Base-by-base conservation (phyloP, 2,113 vertebrate genomes). In the Paralichthys olivaceus region DNA sequence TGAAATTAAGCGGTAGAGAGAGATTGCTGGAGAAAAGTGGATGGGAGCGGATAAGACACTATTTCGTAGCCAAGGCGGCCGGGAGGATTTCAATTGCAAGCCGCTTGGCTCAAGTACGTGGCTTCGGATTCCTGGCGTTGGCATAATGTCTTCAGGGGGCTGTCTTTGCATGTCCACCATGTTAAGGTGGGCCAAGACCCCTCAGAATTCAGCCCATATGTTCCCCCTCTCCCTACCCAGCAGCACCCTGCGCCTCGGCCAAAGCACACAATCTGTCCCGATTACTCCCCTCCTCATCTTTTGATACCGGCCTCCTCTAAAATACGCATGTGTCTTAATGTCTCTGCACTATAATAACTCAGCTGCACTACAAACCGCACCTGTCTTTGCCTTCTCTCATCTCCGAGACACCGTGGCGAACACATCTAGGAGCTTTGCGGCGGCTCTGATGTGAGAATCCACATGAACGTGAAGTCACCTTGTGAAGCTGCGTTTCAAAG, bases 261-360 rank as follows among this genome's bases (percentile, higher is more conserved):
- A 94, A 93, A 83, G 81, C 83, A 88, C 72, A 91, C 93, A 94
- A 93, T 93, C 92, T 93, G 93, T 84, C 82, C 91, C 72, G 81
- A 87, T 89, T 79, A 14, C 49, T 22, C 49, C 49, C 49, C 6
- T 22, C 49, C 49, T 2, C 49, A 8, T 7, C 49, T 1, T 85
- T 77, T 86, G 79, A 91, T 87, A 84, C 59, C 19, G 68, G 64
- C 81, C 84, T 85, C 77, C 64, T 83, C 79, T 34, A 77, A 91
- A 88, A 86, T 76, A 78, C 73, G 64, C 60, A 71, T 75, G 77
- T 68, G 79, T 81, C 79, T 79, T 75, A 28, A 75, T 70, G 74
- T 68, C 75, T 79, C 26, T 29, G 75, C 47, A 32, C 32, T 47
- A 53, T 72, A 62, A 68, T 83, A 85, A 86, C n/a, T 85, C 75